Evolutionary conservation across 2,113 vertebrate species (phyloP).

Genomic region (Rattus rattus): DNA sequence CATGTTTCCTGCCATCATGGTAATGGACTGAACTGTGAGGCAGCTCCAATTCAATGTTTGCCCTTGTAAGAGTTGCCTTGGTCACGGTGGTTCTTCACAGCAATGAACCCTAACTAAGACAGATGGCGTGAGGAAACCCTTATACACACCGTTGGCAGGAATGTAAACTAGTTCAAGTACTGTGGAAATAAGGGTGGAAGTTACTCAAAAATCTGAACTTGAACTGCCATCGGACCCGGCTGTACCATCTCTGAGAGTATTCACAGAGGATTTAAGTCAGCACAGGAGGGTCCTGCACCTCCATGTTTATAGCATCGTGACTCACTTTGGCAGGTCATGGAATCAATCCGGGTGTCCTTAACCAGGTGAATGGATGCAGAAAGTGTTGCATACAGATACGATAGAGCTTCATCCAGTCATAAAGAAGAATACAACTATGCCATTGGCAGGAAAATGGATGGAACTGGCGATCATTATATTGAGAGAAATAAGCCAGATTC

Average conservation of each 20-base stretch:
- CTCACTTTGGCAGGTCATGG: too few relatives aligned
- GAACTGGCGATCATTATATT: too few relatives aligned
- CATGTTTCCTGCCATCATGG: too few relatives aligned
- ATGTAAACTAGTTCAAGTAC: background rate
- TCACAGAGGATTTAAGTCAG: background rate
- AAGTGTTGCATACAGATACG: background rate
- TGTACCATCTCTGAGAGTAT: background rate
- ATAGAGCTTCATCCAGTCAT: background rate
- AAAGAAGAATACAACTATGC: background rate
- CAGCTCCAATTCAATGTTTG: too few relatives aligned
- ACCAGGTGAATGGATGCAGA: background rate
- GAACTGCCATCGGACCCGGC: background rate
- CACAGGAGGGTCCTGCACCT: background rate
- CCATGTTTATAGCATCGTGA: background rate
- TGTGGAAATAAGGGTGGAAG: background rate
- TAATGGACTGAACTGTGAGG: too few relatives aligned
- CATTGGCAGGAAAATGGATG: background rate
- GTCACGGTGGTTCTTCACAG: too few relatives aligned
- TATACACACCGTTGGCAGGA: background rate
- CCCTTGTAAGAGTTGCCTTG: too few relatives aligned
- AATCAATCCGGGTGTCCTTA: background rate
- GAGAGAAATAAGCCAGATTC: background rate
- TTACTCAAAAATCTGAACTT: background rate
- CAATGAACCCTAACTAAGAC: too few relatives aligned
- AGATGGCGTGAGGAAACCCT: background rate